Conservation (phyloP, 2,113 vertebrate genomes). For the Shinisaurus crocodilurus region DNA sequence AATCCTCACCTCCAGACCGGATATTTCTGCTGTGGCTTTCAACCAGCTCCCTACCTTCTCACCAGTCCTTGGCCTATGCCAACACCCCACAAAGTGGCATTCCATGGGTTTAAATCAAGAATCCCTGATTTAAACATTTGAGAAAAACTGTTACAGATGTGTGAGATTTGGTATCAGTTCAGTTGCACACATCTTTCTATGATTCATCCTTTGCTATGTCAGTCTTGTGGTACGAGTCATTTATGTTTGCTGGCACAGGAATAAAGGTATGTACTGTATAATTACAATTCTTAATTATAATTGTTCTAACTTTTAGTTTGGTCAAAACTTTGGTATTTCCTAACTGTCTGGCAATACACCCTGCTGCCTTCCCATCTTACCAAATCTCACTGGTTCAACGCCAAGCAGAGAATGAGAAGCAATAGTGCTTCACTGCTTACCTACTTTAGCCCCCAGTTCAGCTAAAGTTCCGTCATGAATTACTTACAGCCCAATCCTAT, state of each 20-base stretch:
- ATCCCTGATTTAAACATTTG: background rate
- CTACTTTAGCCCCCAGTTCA: background rate
- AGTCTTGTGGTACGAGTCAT: background rate
- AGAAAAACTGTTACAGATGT: background rate
- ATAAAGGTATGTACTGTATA: background rate
- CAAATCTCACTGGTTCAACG: background rate
- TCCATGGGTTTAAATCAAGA: background rate
- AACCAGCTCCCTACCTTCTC: background rate
- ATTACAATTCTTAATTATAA: slow-evolving; percentile 10
- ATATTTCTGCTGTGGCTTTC: background rate
- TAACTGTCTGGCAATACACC: background rate
- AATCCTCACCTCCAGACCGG: background rate
- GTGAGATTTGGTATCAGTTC: background rate
- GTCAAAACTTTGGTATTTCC: slow-evolving; percentile 3
- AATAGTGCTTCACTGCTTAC: background rate
- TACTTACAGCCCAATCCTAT: no score
- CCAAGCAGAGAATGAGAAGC: background rate
- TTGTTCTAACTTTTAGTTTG: background rate
- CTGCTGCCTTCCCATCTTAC: background rate
- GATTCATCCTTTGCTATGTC: background rate
- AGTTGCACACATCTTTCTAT: background rate
- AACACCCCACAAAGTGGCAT: background rate
- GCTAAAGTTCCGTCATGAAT: background rate
- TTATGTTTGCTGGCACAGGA: background rate
- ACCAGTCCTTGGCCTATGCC: background rate